Evolutionary conservation across 2,888 invertebrate genomes (phyloP).

Genomic region (Sicus ferrugineus): DNA sequence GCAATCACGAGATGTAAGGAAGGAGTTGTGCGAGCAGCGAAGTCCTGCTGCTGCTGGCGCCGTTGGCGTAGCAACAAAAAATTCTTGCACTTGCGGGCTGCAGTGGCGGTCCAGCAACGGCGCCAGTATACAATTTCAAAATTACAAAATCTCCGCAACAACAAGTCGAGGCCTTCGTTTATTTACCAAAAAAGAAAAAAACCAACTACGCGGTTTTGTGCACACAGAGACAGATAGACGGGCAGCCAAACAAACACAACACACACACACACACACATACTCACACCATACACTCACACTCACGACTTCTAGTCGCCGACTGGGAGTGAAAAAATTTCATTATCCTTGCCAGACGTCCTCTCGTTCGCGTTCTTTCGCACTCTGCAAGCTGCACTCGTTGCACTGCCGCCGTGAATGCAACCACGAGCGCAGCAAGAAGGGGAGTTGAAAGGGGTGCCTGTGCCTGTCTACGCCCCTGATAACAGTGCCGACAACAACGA

Average conservation of each 20-base stretch:
- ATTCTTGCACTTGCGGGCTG: background rate
- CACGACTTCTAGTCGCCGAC: background rate
- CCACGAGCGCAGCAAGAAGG: too few species aligned
- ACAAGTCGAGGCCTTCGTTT: background rate
- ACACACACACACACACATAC: background rate
- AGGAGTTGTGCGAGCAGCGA: background rate
- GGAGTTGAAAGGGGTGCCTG: too few species aligned
- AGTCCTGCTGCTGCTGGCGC: slow-evolving; percentile 4
- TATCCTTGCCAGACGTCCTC: slow-evolving; percentile 10
- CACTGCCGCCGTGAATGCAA: slow-evolving; percentile 7
- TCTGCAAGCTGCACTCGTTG: slow-evolving; percentile 18
- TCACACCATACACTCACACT: background rate
- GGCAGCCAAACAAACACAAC: background rate
- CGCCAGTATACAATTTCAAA: slow-evolving; percentile 17
- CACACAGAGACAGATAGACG: background rate
- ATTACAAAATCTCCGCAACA: slow-evolving; percentile 22
- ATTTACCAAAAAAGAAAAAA: background rate
- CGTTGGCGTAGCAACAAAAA: background rate
- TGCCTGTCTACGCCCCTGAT: too few species aligned
- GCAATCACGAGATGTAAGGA: slow-evolving; percentile 7
- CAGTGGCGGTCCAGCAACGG: background rate
- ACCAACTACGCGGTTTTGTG: background rate
- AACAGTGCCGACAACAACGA: background rate
- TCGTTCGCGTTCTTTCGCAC: background rate
- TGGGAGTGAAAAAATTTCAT: slow-evolving; percentile 8